Evolutionary conservation across 2,113 vertebrate species (phyloP).

Genomic region (Nematolebias whitei): DNA sequence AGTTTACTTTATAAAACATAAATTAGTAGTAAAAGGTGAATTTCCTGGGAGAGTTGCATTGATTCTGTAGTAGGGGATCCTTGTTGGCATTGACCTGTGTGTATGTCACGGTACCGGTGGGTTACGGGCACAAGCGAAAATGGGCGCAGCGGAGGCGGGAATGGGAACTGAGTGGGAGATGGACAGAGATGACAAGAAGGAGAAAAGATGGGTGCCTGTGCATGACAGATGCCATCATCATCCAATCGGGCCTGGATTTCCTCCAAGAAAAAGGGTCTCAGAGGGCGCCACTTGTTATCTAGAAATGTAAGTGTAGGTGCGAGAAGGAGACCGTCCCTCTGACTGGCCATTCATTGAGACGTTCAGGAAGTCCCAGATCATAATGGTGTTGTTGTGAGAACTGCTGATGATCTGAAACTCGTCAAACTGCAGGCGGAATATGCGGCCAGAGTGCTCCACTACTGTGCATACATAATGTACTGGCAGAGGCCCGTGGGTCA

Average conservation of each 20-base stretch:
- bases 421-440: conserved; percentile 98
- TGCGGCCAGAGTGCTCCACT: conserved; percentile 99
- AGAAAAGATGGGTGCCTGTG: conserved; percentile 66
- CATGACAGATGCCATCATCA: conserved; percentile 64
- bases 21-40: conserved; percentile 68
- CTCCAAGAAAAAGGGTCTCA: conserved; percentile 69
- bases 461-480: conserved; percentile 98
- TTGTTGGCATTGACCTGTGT: conserved; percentile 56
- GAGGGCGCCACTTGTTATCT: conserved; percentile 91
- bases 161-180: conserved; percentile 42
- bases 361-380: conserved; percentile 99
- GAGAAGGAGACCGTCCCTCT: conserved; percentile 96
- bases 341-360: conserved; percentile 94
- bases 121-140: conserved; percentile 64
- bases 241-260: conserved; percentile 75
- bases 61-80: conserved; percentile 55
- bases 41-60: conserved; percentile 56
- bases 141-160: conserved; percentile 21
- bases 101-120: conserved; percentile 52
- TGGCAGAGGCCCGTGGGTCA: conserved; percentile 95
- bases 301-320: conserved; percentile 99
- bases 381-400: conserved; percentile 98
- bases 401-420: conserved; percentile 99
- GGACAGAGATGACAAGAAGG: conserved; percentile 72
- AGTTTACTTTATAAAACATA: conserved; percentile 77